Percentiles rank a stretch among this genome's conserved stretches.
Evolutionary conservation across 1,140 invertebrate genomes (phyloP).

Genomic region (Physella acuta): DNA sequence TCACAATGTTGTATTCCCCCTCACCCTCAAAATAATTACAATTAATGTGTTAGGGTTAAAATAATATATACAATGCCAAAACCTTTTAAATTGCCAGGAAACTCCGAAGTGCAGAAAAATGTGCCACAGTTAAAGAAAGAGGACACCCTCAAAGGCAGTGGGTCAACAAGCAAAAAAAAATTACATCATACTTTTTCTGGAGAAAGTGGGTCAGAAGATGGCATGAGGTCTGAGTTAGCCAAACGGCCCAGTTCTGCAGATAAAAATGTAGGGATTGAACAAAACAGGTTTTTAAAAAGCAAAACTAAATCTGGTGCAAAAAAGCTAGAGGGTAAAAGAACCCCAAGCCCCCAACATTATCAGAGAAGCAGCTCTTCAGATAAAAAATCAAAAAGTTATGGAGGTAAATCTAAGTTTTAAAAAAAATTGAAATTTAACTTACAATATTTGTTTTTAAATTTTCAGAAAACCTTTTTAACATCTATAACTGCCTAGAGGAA

Average conservation of each 20-base stretch:
- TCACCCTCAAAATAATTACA: too few species aligned
- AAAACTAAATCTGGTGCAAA: not conserved
- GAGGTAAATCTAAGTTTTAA: not conserved
- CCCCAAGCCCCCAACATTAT: conserved; percentile 5
- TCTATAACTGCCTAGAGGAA: too few species aligned
- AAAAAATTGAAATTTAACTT: not conserved
- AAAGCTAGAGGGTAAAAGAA: not conserved
- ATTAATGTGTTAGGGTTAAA: too few species aligned
- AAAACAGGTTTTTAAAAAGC: conserved; percentile 45
- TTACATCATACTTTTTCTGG: conserved; percentile 10
- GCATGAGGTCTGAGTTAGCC: conserved; percentile 7
- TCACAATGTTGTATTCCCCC: too few species aligned
- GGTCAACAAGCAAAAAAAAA: too few species aligned
- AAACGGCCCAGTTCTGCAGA: conserved; percentile 32
- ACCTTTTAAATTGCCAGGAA: too few species aligned
- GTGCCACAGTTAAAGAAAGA: too few species aligned
- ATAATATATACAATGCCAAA: too few species aligned
- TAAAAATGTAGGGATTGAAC: conserved; percentile 38
- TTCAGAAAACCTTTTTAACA: too few species aligned
- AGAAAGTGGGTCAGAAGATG: conserved; percentile 40
- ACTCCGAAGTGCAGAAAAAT: too few species aligned
- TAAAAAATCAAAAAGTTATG: not conserved
- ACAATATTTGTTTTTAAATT: not conserved
- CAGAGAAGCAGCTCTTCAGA: conserved; percentile 15
- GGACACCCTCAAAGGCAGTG: too few species aligned